Evolutionary conservation across 2,797 vertebrate genomes (phyloP).

Genomic region (Tolypeutes matacus): DNA sequence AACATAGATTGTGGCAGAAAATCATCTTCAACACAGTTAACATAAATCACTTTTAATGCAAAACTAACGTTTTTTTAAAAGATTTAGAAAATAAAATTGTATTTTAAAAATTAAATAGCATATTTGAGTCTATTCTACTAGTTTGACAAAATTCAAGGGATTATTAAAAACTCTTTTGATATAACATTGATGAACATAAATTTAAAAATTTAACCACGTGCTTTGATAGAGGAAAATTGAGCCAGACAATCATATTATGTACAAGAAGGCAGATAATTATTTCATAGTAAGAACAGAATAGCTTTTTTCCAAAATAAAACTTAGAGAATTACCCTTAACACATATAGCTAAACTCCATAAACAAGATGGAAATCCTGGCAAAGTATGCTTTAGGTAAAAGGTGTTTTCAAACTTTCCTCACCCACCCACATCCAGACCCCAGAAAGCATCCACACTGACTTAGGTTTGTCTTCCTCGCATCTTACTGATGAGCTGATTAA

Average conservation of each 20-base stretch:
- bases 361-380: constrained; percentile 58
- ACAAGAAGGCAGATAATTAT: constrained; percentile 30
- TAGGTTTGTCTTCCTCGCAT: constrained; percentile 62
- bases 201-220: not conserved
- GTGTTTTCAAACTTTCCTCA: constrained; percentile 50
- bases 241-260: not conserved
- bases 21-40: not conserved
- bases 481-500: constrained; percentile 20
- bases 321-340: constrained; percentile 61
- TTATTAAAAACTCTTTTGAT: not conserved
- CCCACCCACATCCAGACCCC: not conserved
- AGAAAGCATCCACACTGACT: constrained; percentile 38
- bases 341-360: constrained; percentile 61
- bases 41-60: not conserved
- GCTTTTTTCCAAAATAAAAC: constrained; percentile 17
- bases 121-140: constrained; percentile 66
- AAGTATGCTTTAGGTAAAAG: too few species aligned
- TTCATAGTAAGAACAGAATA: constrained; percentile 52
- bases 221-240: not conserved
- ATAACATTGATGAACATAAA: constrained; percentile 10
- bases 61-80: too few species aligned
- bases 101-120: constrained; percentile 72
- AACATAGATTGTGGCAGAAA: not conserved
- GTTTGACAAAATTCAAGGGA: constrained; percentile 73
- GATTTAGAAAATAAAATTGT: too few species aligned